Conservation (phyloP, 2,113 vertebrate species). For the Callipepla squamata region DNA sequence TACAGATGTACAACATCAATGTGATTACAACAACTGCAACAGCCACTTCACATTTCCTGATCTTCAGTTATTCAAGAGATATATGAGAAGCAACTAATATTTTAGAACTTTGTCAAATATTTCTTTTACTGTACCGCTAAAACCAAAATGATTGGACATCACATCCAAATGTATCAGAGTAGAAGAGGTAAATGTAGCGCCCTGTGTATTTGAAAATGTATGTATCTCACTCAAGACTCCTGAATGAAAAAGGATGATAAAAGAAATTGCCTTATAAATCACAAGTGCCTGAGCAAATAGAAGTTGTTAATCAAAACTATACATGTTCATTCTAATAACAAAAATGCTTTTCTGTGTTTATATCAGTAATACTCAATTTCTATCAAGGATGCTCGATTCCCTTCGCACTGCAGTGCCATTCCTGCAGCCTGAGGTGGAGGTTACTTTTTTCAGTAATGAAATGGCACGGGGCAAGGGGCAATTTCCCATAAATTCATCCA, state of each 20-base stretch:
- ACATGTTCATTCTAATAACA: background rate
- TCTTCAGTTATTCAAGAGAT: background rate
- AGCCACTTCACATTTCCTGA: background rate
- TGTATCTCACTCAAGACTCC: background rate
- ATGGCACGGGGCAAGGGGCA: background rate
- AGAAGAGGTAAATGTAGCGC: background rate
- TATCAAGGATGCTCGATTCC: background rate
- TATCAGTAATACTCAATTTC: background rate
- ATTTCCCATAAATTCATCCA: background rate
- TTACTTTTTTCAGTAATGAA: background rate
- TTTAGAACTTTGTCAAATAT: background rate
- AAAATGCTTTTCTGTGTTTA: background rate
- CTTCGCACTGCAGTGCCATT: background rate
- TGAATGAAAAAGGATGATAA: background rate
- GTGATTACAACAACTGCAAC: background rate
- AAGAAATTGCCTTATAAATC: slow-evolving; percentile 21
- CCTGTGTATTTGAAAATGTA: background rate
- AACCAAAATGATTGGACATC: background rate
- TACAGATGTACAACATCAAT: background rate
- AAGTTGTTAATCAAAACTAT: slow-evolving; percentile 24
- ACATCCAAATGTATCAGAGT: background rate
- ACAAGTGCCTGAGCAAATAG: slow-evolving; percentile 11
- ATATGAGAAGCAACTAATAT: background rate
- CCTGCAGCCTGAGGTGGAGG: background rate
- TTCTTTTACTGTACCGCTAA: background rate